phyloP scores from a whole-genome alignment of 1,140 invertebrate species.

The Musca domestica region DNA sequence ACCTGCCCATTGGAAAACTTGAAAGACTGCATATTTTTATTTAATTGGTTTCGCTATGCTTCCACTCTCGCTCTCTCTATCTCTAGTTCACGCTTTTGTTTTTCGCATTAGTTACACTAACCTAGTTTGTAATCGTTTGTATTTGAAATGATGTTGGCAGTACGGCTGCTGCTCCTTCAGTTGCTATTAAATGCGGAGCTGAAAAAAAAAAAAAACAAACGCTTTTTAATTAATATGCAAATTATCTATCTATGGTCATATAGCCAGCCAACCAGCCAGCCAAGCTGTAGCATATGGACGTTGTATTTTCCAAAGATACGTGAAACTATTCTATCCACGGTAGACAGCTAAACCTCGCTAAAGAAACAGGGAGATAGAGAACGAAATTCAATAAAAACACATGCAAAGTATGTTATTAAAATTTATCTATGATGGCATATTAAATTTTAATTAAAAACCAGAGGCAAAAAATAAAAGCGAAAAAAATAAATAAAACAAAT shows the following conservation, averaged over 20 bases:
- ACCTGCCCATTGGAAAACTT: too few species aligned
- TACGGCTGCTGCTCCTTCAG: not conserved
- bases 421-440: conserved; percentile 13
- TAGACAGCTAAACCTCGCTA: not conserved
- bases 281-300: too few species aligned
- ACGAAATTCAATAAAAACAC: not conserved
- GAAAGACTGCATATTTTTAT: too few species aligned
- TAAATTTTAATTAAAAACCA: conserved; percentile 13
- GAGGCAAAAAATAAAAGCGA: too few species aligned
- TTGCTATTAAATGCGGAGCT: not conserved
- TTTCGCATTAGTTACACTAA: not conserved
- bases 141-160: too few species aligned
- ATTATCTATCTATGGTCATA: conserved; percentile 5
- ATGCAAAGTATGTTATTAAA: conserved; percentile 9
- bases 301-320: not conserved
- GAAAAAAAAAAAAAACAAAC: not conserved
- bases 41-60: not conserved
- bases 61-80: not conserved
- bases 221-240: conserved; percentile 12
- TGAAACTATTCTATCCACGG: not conserved
- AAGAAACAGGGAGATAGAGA: not conserved
- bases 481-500: too few species aligned
- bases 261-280: not conserved
- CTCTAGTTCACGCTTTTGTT: not conserved
- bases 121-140: conserved; percentile 1